Conservation (phyloP, 2,797 vertebrate genomes). For the Bovichtus variegatus region DNA sequence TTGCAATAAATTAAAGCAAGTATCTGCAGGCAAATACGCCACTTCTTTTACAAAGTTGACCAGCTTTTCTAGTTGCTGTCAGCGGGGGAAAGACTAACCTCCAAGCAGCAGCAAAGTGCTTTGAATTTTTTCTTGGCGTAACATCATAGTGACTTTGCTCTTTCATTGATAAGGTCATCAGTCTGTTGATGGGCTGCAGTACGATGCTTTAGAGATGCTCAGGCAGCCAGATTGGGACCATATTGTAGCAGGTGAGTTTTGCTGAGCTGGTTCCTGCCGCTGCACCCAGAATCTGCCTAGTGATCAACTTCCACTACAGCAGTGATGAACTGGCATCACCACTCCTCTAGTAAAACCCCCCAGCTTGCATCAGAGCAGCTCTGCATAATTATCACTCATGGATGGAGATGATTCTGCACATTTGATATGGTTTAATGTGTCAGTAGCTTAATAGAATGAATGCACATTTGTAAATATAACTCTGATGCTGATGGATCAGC, state of each 20-base stretch:
- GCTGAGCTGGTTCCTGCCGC: constrained; percentile 82
- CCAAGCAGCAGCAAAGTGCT: constrained; percentile 20
- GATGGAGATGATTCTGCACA: constrained; percentile 68
- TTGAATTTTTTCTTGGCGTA: constrained; percentile 43
- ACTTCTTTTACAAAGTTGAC: constrained; percentile 42
- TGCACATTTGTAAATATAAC: constrained; percentile 1
- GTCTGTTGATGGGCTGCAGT: constrained; percentile 68
- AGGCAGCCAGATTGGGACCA: constrained; percentile 69
- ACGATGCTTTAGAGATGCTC: constrained; percentile 65
- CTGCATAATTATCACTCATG: constrained; percentile 67
- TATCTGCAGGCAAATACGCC: constrained; percentile 47
- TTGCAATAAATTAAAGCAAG: constrained; percentile 62
- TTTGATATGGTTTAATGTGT: constrained; percentile 44
- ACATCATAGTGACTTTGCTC: constrained; percentile 78
- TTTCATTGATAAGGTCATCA: constrained; percentile 84
- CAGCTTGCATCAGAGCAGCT: constrained; percentile 55
- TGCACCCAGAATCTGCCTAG: constrained; percentile 83
- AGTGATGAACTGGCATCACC: constrained; percentile 70
- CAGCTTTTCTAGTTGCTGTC: constrained; percentile 22
- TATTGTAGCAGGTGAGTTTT: constrained; percentile 79
- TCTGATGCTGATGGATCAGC: constrained; percentile 4
- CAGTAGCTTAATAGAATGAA: constrained; percentile 21
- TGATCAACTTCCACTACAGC: constrained; percentile 83
- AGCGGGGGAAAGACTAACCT: constrained; percentile 23
- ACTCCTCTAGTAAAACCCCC: constrained; percentile 49